phyloP scores from a whole-genome alignment of 2,797 vertebrate genomes.

The Esox lucius region DNA sequence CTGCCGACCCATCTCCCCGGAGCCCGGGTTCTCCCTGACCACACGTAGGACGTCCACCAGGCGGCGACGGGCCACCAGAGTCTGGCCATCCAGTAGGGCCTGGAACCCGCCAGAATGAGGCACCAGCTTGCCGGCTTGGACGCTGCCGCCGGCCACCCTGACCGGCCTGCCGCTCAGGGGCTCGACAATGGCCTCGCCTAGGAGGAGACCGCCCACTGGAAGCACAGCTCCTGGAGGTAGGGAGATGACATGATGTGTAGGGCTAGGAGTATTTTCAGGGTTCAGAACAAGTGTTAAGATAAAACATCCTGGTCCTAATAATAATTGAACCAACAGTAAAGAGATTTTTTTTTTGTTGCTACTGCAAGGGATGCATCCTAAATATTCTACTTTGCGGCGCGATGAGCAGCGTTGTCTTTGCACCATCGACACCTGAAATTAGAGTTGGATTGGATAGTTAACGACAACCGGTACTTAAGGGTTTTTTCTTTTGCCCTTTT shows the following conservation, averaged over 20 bases:
- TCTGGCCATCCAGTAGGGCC: slow-evolving; percentile 75
- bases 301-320: too few species aligned
- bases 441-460: too few species aligned
- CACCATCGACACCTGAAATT: too few species aligned
- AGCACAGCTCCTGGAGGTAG: slow-evolving; percentile 75
- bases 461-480: too few species aligned
- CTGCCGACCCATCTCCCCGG: slow-evolving; percentile 44
- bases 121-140: slow-evolving; percentile 60
- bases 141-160: slow-evolving; percentile 72
- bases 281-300: too few species aligned
- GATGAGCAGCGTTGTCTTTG: too few species aligned
- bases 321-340: too few species aligned
- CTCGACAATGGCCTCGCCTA: slow-evolving; percentile 81
- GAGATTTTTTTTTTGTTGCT: too few species aligned
- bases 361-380: too few species aligned
- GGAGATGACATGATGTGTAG: not conserved
- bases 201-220: slow-evolving; percentile 82
- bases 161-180: slow-evolving; percentile 79
- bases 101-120: slow-evolving; percentile 79
- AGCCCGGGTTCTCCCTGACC: slow-evolving; percentile 59
- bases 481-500: too few species aligned
- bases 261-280: not conserved
- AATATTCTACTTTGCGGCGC: too few species aligned
- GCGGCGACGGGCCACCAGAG: slow-evolving; percentile 69
- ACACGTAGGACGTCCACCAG: slow-evolving; percentile 65